Conservation (phyloP, 2,888 invertebrate genomes). For the Leistus spinibarbis region DNA sequence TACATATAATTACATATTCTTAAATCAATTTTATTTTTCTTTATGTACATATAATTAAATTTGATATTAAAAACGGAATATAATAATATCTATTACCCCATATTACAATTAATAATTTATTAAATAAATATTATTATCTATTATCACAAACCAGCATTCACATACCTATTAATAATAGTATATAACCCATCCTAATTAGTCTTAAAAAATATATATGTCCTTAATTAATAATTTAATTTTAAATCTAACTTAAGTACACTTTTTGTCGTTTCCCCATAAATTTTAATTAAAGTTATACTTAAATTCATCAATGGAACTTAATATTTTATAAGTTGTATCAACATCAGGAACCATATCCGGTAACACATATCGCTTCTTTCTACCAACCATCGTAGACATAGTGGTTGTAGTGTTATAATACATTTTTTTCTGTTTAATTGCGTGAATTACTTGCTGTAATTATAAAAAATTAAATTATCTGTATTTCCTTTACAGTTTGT, state of each 20-base stretch:
- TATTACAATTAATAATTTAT: not conserved
- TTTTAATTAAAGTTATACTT: not conserved
- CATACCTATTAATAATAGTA: not conserved
- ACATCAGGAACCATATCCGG: slow-evolving; percentile 40
- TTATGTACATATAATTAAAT: slow-evolving; percentile 3
- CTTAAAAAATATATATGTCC: too few species aligned
- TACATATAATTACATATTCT: not conserved
- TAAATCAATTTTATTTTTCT: slow-evolving; percentile 9
- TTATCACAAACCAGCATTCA: not conserved
- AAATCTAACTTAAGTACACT: too few species aligned
- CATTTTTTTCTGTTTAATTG: slow-evolving; percentile 66
- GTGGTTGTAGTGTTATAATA: slow-evolving; percentile 59
- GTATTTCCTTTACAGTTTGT: not conserved
- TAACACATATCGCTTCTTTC: slow-evolving; percentile 46
- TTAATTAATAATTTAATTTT: too few species aligned
- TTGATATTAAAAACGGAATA: not conserved
- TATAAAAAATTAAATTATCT: not conserved
- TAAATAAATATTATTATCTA: not conserved
- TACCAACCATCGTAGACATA: slow-evolving; percentile 52
- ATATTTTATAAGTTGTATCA: slow-evolving; percentile 29
- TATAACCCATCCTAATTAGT: too few species aligned
- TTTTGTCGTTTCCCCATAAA: too few species aligned
- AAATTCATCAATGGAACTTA: slow-evolving; percentile 27
- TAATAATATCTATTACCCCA: not conserved
- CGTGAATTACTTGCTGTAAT: slow-evolving; percentile 70